phyloP scores from a whole-genome alignment of 2,797 vertebrate species.

The Selene dorsalis region DNA sequence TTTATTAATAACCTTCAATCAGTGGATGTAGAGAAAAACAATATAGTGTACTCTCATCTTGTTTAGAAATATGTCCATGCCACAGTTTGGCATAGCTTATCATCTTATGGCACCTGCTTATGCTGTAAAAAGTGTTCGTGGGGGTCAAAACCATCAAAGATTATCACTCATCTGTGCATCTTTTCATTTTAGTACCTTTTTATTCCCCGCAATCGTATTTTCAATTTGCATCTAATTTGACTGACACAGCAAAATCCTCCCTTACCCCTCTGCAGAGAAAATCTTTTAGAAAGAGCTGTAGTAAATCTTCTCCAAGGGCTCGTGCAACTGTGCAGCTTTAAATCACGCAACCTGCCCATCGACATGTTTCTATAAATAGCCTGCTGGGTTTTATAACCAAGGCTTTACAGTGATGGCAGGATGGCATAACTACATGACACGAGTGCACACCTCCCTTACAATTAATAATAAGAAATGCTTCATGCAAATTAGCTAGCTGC shows the following conservation, averaged over 20 bases:
- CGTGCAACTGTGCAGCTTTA: conserved; percentile 51
- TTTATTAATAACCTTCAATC: conserved; percentile 28
- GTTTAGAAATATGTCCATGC: conserved; percentile 20
- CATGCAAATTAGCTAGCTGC: conserved; percentile 42
- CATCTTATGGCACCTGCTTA: conserved; percentile 13
- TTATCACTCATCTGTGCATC: conserved; percentile 47
- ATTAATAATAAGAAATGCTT: conserved; percentile 45
- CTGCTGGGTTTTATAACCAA: conserved; percentile 62
- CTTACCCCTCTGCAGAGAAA: conserved; percentile 56
- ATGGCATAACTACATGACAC: conserved; percentile 49
- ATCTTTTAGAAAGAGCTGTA: conserved; percentile 53
- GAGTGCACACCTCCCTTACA: conserved; percentile 31
- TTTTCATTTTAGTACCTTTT: conserved; percentile 38
- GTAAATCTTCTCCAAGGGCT: conserved; percentile 63
- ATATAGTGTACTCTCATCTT: not conserved
- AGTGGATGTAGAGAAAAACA: conserved; percentile 12
- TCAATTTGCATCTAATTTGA: conserved; percentile 64
- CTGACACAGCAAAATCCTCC: conserved; percentile 49
- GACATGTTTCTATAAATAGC: conserved; percentile 78
- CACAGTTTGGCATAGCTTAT: conserved; percentile 37
- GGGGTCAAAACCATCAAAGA: conserved; percentile 35
- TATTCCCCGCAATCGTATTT: conserved; percentile 52
- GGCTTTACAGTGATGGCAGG: conserved; percentile 53
- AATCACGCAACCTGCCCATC: conserved; percentile 69
- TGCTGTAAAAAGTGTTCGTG: conserved; percentile 29